Evolutionary conservation across 2,797 vertebrate species (phyloP).

Genomic region (Anisognathus igniventris): DNA sequence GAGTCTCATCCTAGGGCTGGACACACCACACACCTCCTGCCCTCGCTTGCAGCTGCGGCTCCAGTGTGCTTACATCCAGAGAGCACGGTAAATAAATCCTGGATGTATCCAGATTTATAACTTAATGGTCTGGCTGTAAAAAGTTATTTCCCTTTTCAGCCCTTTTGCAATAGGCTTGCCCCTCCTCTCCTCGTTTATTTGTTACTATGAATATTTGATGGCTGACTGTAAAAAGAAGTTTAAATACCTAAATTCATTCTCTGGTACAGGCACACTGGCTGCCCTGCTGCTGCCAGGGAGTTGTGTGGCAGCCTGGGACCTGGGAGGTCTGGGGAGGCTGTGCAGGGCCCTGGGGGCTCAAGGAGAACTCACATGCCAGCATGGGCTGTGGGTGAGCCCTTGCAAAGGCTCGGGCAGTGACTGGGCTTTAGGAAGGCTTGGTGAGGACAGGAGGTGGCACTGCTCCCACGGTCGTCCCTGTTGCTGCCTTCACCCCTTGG

Average conservation of each 20-base stretch:
- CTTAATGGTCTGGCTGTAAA: slow-evolving; percentile 11
- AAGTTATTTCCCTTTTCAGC: slow-evolving; percentile 28
- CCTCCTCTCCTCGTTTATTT: not conserved
- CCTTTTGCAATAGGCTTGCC: not conserved
- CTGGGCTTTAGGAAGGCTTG: not conserved
- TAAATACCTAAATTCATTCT: slow-evolving; percentile 50
- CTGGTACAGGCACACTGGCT: not conserved
- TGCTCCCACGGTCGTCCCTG: not conserved
- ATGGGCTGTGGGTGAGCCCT: not conserved
- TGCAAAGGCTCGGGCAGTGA: fast-evolving
- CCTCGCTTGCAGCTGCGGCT: fast-evolving
- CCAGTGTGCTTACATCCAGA: fast-evolving
- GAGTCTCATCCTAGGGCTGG: not conserved
- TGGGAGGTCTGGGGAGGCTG: fast-evolving
- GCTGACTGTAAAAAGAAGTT: slow-evolving; percentile 6
- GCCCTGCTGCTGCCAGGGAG: not conserved
- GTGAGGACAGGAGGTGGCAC: not conserved
- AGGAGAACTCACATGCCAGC: not conserved
- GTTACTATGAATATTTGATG: slow-evolving; percentile 37
- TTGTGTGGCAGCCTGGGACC: not conserved
- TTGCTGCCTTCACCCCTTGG: not conserved
- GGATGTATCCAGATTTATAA: not conserved
- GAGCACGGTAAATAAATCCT: not conserved
- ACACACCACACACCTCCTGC: not conserved
- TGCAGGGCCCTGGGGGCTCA: fast-evolving